These are phyloP conservation scores for Eufriesea mexicana DNA, from an alignment of 1,140 invertebrate species.

Conservation along the genomic window DNA sequence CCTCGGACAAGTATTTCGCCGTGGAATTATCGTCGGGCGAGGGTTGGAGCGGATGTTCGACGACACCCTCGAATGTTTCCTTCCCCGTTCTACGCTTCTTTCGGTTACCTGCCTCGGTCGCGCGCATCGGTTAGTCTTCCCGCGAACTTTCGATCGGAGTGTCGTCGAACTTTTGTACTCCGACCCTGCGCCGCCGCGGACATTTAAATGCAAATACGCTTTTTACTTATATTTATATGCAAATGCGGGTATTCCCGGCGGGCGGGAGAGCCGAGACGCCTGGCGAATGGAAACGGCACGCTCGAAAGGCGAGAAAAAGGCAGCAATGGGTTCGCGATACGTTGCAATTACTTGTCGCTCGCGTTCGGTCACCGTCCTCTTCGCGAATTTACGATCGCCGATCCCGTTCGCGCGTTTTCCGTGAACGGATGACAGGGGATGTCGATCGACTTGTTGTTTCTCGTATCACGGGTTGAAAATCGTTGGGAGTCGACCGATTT, in stretches of 20 bases:
- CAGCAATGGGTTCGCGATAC: constrained; percentile 28
- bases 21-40: no score
- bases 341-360: constrained; percentile 13
- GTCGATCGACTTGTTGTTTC: no score
- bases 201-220: constrained; percentile 68
- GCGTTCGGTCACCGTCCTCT: neutral
- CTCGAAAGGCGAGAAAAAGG: constrained; percentile 25
- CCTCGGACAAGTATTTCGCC: no score
- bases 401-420: no score
- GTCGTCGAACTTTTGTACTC: constrained; percentile 46
- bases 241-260: constrained; percentile 53
- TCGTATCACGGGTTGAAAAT: neutral
- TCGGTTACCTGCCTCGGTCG: neutral
- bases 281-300: constrained; percentile 20
- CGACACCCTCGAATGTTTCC: no score
- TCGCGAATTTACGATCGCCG: no score
- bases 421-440: no score
- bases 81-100: fast-evolving
- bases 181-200: constrained; percentile 12
- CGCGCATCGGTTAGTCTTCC: constrained; percentile 1
- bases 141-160: constrained; percentile 1
- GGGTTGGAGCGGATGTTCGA: no score
- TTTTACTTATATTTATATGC: constrained; percentile 68
- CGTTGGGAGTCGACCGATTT: no score
- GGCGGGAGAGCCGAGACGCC: constrained; percentile 2